Evolutionary conservation across 1,140 invertebrate species (phyloP).

Genomic region (Leptinotarsa undecemlineata): DNA sequence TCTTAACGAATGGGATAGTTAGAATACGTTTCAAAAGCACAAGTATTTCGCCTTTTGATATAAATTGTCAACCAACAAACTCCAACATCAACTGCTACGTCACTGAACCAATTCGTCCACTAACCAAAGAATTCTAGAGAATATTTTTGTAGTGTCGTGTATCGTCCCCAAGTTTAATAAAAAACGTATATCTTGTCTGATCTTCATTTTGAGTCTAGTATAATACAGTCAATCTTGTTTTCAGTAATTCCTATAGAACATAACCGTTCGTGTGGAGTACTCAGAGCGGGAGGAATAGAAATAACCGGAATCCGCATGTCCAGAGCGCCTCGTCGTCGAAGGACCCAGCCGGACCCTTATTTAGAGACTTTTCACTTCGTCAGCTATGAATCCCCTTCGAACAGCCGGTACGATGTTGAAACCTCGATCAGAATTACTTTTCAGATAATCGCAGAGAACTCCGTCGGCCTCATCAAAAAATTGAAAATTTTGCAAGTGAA

Average conservation of each 20-base stretch:
- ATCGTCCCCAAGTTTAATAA: too few species aligned
- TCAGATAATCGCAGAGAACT: slow-evolving; percentile 62
- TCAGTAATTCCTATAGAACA: slow-evolving; percentile 49
- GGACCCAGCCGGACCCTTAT: slow-evolving; percentile 73
- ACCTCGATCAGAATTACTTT: slow-evolving; percentile 66
- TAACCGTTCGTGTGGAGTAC: slow-evolving; percentile 60
- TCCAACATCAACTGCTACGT: too few species aligned
- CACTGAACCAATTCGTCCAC: too few species aligned
- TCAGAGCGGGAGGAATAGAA: slow-evolving; percentile 84
- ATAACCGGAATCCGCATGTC: slow-evolving; percentile 86
- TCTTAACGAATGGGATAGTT: too few species aligned
- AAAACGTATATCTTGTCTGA: too few species aligned
- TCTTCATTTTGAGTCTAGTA: too few species aligned
- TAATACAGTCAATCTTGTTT: slow-evolving; percentile 39
- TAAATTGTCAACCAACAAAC: too few species aligned
- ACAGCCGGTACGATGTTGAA: slow-evolving; percentile 63
- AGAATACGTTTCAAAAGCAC: too few species aligned
- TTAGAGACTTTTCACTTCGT: slow-evolving; percentile 83
- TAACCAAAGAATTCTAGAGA: too few species aligned
- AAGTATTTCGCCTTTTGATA: too few species aligned
- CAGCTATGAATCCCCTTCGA: slow-evolving; percentile 66
- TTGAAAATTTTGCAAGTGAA: too few species aligned
- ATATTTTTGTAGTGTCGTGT: too few species aligned
- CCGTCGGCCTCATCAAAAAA: background rate
- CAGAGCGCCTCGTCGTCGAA: slow-evolving; percentile 78